Conservation (phyloP, 2,113 vertebrate genomes). For the Psittacula cyanocephala region DNA sequence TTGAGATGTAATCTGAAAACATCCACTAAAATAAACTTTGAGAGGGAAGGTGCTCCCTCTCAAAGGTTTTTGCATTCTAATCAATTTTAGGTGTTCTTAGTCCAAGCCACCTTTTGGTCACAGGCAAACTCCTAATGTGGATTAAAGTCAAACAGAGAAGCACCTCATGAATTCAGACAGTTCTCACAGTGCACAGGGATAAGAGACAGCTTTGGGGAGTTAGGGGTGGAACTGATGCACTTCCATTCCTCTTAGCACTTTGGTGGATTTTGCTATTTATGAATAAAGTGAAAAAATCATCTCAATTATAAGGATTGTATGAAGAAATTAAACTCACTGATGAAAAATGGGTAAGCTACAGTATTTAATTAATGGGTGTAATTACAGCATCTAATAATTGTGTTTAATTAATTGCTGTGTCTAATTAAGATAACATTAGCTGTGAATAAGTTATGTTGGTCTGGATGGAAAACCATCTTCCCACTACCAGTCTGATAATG, state of each 20-base stretch:
- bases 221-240: neutral
- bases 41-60: neutral
- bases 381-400: conserved; percentile 27
- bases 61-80: neutral
- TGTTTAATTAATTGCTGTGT: conserved; percentile 32
- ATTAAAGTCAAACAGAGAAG: neutral
- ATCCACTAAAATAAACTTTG: neutral
- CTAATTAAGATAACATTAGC: conserved; percentile 17
- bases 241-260: neutral
- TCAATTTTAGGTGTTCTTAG: neutral
- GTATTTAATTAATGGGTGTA: conserved; percentile 35
- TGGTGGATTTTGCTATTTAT: neutral
- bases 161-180: neutral
- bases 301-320: neutral
- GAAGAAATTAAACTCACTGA: neutral
- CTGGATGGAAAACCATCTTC: neutral
- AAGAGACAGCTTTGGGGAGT: neutral
- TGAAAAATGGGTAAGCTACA: conserved; percentile 13
- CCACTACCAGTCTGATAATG: neutral
- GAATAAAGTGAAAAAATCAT: conserved; percentile 16
- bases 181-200: neutral
- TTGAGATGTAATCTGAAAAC: neutral
- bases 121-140: neutral
- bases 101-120: neutral
- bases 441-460: neutral